Base-by-base conservation (phyloP, 2,113 vertebrate species). In the Euleptes europaea region DNA sequence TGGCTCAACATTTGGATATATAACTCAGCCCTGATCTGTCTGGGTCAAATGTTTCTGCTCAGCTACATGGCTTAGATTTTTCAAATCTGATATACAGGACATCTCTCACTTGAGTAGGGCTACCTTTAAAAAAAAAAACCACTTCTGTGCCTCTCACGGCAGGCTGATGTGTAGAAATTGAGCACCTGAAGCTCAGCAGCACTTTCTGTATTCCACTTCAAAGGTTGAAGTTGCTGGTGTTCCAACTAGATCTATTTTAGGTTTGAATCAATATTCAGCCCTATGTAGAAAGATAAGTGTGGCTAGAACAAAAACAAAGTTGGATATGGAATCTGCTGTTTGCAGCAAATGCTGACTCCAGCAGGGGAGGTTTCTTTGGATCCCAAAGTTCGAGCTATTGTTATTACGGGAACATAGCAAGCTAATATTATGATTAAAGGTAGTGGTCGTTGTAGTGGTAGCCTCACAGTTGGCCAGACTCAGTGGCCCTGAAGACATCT, bases 231-330 rank as follows among this genome's bases (percentile, higher is more conserved):
- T 80, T 47, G 2, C 40, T 33, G 60, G 44, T 44, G 15, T 47
- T 80, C 78, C 28, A n/a, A 9, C 5, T 47, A 79, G 78, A 79
- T 33, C 28, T 79, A n/a, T 33, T 63, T 79, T 60, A 13, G 28
- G 17, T 31, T 66, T 28, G 38, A 78, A 44, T 28, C 65, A 47
- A 65, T 33, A 63, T 19, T 31, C 40, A 47, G 78, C 40, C 14
- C 78, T 21, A 44, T 26, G 8, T n/a, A 63, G 23, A 63, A 63
- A 63, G 60, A 28, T 63, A 63, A 63, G 28, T 63, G 60, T 63
- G 60, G 60, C 66, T 19, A 35, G 70, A 74, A 89, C 87, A 60
- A 17, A 40, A 83, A 78, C 81, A 84, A 86, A 85, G 74, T 28
- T 63, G 60, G 60, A 63, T 63, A 19, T 28, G 21, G 60, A 82